A percentile compares a stretch with the other conserved stretches of the same genome.
Conservation (phyloP, 2,888 invertebrate genomes). For the Drosophila meridiana region DNA sequence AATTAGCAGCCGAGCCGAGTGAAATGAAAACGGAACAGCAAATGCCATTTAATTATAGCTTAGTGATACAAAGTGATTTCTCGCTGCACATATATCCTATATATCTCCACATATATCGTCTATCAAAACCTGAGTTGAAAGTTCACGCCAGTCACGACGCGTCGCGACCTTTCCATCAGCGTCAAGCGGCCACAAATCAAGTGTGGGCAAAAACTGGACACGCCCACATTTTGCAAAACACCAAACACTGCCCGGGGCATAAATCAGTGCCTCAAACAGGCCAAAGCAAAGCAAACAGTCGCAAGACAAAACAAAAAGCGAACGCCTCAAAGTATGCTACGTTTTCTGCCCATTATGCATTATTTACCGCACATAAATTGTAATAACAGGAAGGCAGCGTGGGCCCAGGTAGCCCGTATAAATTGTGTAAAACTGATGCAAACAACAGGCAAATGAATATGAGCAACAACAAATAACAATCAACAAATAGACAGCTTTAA, state of each 20-base stretch:
- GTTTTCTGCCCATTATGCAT: conserved; percentile 59
- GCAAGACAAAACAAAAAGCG: conserved; percentile 10
- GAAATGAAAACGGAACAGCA: conserved; percentile 40
- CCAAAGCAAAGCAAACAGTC: conserved; percentile 19
- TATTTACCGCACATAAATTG: conserved; percentile 41
- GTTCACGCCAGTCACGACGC: conserved; percentile 46
- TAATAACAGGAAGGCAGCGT: conserved; percentile 17
- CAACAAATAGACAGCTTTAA: conserved; percentile 36
- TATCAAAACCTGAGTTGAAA: conserved; percentile 49
- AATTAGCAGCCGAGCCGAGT: conserved; percentile 38
- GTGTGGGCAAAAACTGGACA: conserved; percentile 52
- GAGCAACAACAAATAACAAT: conserved; percentile 24
- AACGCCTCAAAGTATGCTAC: conserved; percentile 44
- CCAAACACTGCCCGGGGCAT: conserved; percentile 52
- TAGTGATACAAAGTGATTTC: conserved; percentile 50
- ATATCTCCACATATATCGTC: conserved; percentile 30
- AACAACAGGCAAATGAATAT: conserved; percentile 25
- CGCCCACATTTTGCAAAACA: conserved; percentile 59
- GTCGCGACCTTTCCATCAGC: conserved; percentile 61
- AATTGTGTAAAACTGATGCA: conserved; percentile 15
- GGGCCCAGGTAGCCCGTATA: conserved; percentile 17
- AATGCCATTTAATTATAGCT: conserved; percentile 61
- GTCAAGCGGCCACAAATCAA: conserved; percentile 56
- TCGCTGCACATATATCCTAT: conserved; percentile 12
- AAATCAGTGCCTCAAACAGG: conserved; percentile 67